These are phyloP conservation scores for Hydrotaea cyrtoneurina DNA, from an alignment of 2,888 invertebrate species.

Conservation along the genomic window DNA sequence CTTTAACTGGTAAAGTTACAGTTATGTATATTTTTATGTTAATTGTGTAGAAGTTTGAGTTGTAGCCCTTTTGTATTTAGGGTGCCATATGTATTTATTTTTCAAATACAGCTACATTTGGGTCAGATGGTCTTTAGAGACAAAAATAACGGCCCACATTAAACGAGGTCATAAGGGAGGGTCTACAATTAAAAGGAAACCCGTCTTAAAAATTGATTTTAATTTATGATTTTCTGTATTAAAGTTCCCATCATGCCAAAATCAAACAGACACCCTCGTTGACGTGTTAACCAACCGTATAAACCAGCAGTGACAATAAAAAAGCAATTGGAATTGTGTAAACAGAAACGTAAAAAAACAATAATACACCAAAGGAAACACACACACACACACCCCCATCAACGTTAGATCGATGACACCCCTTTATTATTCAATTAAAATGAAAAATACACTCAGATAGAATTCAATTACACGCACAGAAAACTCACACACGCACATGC, in stretches of 20 bases:
- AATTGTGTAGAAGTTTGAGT: too few relatives aligned
- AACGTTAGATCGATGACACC: conserved; percentile 15
- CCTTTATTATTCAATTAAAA: conserved; percentile 26
- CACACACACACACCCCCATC: background rate
- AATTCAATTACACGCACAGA: background rate
- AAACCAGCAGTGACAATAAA: conserved; percentile 7
- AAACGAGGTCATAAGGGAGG: too few relatives aligned
- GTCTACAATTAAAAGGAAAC: too few relatives aligned
- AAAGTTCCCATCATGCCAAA: background rate
- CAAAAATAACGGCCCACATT: too few relatives aligned
- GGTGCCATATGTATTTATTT: too few relatives aligned
- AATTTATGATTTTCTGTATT: too few relatives aligned
- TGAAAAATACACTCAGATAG: conserved; percentile 15
- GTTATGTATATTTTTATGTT: too few relatives aligned
- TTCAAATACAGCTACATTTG: too few relatives aligned
- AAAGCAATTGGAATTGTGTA: background rate
- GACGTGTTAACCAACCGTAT: background rate
- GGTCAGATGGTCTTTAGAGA: too few relatives aligned
- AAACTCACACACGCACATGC: conserved; percentile 21
- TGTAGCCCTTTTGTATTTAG: too few relatives aligned
- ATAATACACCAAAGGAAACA: background rate
- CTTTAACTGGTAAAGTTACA: too few relatives aligned
- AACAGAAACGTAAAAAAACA: background rate
- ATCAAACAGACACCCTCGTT: background rate
- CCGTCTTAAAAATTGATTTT: too few relatives aligned